These are phyloP conservation scores for Sebastes fasciatus DNA, from an alignment of 2,113 vertebrate genomes.

Conservation along the genomic window DNA sequence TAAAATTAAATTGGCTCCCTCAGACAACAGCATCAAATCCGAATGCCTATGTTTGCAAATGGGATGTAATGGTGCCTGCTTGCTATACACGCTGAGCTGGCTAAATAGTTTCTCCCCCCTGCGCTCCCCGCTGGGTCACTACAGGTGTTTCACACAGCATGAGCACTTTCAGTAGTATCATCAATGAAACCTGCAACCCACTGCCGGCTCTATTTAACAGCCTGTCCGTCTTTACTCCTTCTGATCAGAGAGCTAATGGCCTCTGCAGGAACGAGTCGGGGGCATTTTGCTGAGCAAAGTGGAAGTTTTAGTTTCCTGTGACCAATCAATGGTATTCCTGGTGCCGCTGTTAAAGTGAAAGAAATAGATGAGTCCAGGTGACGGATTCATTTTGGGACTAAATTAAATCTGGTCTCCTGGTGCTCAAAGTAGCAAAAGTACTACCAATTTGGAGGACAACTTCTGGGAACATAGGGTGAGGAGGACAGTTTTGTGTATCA, in stretches of 20 bases:
- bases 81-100: conserved; percentile 51
- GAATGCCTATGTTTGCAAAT: conserved; percentile 63
- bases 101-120: conserved; percentile 49
- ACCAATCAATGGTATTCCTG: conserved; percentile 53
- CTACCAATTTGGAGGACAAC: background rate
- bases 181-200: conserved; percentile 57
- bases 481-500: background rate
- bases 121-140: conserved; percentile 60
- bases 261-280: conserved; percentile 53
- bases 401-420: conserved; percentile 45
- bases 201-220: conserved; percentile 51
- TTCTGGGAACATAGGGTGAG: background rate
- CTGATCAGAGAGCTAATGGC: conserved; percentile 74
- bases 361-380: conserved; percentile 40
- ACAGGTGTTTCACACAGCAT: conserved; percentile 59
- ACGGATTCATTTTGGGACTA: conserved; percentile 38
- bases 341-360: conserved; percentile 26
- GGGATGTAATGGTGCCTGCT: conserved; percentile 58
- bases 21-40: conserved; percentile 54
- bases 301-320: conserved; percentile 61
- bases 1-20: conserved; percentile 66
- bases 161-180: conserved; percentile 50
- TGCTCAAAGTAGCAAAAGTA: conserved; percentile 9
- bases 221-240: conserved; percentile 46
- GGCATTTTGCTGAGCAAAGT: conserved; percentile 61